phyloP scores from a whole-genome alignment of 2,797 vertebrate species.

The Enoplosus armatus region DNA sequence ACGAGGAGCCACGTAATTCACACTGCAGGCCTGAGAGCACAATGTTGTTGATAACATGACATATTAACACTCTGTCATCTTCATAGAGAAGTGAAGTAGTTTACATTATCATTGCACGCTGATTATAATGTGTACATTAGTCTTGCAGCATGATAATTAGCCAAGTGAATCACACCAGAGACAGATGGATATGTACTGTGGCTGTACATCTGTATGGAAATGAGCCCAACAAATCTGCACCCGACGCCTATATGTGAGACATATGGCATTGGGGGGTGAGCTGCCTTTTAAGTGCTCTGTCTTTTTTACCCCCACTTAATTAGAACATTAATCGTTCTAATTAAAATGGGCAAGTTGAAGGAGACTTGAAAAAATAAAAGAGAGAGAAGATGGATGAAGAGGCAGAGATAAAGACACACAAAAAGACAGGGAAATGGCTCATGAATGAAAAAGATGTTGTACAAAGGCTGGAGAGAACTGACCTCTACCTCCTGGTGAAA shows the following conservation, averaged over 20 bases:
- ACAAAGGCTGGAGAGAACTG: constrained; percentile 82
- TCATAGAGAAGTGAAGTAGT: constrained; percentile 41
- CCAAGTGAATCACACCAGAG: constrained; percentile 47
- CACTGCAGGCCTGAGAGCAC: constrained; percentile 19
- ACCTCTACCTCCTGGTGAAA: constrained; percentile 94
- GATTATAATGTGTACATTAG: constrained; percentile 62
- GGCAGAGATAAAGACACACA: constrained; percentile 52
- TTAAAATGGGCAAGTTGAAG: constrained; percentile 63
- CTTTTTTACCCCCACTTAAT: constrained; percentile 54
- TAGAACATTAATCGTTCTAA: constrained; percentile 69
- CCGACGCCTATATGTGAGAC: constrained; percentile 52
- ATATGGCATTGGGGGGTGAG: constrained; percentile 52
- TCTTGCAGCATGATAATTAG: constrained; percentile 63
- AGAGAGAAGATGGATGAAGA: constrained; percentile 21
- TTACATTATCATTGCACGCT: constrained; percentile 58
- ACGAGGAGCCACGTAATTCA: constrained; percentile 10
- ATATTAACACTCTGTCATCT: constrained; percentile 39
- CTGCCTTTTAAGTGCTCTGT: constrained; percentile 45
- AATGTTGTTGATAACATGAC: constrained; percentile 25
- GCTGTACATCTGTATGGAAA: constrained; percentile 66
- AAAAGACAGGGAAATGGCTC: constrained; percentile 53
- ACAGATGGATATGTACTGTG: constrained; percentile 46
- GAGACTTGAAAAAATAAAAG: constrained; percentile 14
- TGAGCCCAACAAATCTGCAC: constrained; percentile 57
- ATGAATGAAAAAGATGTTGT: constrained; percentile 61